These are phyloP conservation scores for Drosophila triauraria DNA, from an alignment of 1,140 invertebrate species.

Conservation along the genomic window DNA sequence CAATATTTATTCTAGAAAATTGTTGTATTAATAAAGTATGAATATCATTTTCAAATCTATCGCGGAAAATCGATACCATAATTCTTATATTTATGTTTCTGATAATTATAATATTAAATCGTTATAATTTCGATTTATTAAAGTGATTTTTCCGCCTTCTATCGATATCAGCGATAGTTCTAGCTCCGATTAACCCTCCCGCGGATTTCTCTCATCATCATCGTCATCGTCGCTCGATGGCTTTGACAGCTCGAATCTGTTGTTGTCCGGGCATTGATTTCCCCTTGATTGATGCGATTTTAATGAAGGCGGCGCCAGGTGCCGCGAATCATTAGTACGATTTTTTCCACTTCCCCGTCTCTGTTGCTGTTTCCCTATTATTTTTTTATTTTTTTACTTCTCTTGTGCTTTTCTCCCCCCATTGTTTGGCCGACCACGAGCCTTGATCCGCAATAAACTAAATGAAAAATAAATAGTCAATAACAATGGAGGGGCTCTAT, in stretches of 20 bases:
- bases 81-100: too few relatives aligned
- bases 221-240: slow-evolving; percentile 23
- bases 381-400: background rate
- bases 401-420: background rate
- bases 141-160: background rate
- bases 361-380: background rate
- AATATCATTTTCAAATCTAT: too few relatives aligned
- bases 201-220: background rate
- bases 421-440: slow-evolving; percentile 39
- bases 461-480: slow-evolving; percentile 77
- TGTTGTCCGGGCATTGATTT: slow-evolving; percentile 70
- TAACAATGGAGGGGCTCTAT: slow-evolving; percentile 27
- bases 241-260: slow-evolving; percentile 56
- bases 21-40: too few relatives aligned
- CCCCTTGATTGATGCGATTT: slow-evolving; percentile 73
- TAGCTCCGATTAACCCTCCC: background rate
- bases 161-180: background rate
- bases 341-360: slow-evolving; percentile 4
- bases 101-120: background rate
- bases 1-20: too few relatives aligned
- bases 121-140: background rate
- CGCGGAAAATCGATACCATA: too few relatives aligned
- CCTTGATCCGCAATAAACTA: slow-evolving; percentile 74
- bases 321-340: slow-evolving; percentile 59
- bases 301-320: slow-evolving; percentile 60